phyloP scores from a whole-genome alignment of 2,888 invertebrate genomes.

The Ichneumoninae sp. region DNA sequence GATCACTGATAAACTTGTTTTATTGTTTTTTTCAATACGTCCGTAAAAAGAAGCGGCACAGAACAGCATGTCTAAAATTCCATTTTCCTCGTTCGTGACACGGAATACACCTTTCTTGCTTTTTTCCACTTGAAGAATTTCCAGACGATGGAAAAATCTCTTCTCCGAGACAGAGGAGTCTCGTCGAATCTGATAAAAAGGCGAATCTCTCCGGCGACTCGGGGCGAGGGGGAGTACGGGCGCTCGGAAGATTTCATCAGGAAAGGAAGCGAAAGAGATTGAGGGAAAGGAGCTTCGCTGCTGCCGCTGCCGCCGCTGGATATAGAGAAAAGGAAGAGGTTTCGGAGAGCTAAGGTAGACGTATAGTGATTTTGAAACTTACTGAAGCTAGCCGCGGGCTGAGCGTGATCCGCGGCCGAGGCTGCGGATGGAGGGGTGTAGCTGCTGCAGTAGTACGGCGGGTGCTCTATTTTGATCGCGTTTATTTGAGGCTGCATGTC shows the following conservation, averaged over 20 bases:
- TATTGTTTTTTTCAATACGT: not conserved
- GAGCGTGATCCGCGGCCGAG: constrained; percentile 85
- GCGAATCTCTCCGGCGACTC: constrained; percentile 35
- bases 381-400: constrained; percentile 84
- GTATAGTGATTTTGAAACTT: constrained; percentile 77
- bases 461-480: constrained; percentile 93
- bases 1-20: not conserved
- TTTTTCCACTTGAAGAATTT: constrained; percentile 21
- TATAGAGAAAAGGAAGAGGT: constrained; percentile 48
- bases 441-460: constrained; percentile 92
- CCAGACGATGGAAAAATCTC: constrained; percentile 36
- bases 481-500: constrained; percentile 90
- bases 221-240: not conserved
- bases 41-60: constrained; percentile 17
- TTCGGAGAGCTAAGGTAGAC: constrained; percentile 26
- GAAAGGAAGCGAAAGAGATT: constrained; percentile 49
- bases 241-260: constrained; percentile 50
- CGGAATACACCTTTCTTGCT: constrained; percentile 11
- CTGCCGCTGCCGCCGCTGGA: constrained; percentile 20
- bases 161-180: constrained; percentile 24
- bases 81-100: constrained; percentile 11
- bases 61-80: not conserved
- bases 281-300: constrained; percentile 44
- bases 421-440: constrained; percentile 90
- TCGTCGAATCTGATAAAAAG: constrained; percentile 43